Conservation (phyloP, 2,888 invertebrate genomes). For the Yponomeuta sedellus region DNA sequence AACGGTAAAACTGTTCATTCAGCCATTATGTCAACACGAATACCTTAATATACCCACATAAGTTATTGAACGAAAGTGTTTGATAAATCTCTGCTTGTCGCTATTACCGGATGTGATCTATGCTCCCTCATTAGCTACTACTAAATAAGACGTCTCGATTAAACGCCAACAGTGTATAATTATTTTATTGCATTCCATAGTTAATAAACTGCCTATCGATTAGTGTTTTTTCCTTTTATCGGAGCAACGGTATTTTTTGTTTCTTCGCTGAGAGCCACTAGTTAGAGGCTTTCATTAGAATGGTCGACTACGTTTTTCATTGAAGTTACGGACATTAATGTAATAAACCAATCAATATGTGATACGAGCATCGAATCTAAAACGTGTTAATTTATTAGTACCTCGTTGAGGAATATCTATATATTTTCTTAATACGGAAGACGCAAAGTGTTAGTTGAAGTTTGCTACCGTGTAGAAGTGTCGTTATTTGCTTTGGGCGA, state of each 20-base stretch:
- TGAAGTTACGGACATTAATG: no score
- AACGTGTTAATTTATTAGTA: not conserved
- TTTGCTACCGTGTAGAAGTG: constrained; percentile 1
- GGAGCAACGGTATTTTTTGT: constrained; percentile 11
- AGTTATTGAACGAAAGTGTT: constrained; percentile 68
- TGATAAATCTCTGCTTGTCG: constrained; percentile 67
- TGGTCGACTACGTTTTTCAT: no score
- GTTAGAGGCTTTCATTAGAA: not conserved
- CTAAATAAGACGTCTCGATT: constrained; percentile 71
- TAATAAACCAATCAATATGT: no score
- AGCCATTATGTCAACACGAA: constrained; percentile 69
- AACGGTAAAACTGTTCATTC: constrained; percentile 55
- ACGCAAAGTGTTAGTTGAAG: not conserved
- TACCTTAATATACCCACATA: constrained; percentile 62
- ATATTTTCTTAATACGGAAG: not conserved
- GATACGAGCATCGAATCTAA: no score
- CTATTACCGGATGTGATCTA: constrained; percentile 71
- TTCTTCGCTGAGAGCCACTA: not conserved
- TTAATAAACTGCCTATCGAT: constrained; percentile 54
- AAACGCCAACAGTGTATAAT: constrained; percentile 53
- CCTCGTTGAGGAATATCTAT: not conserved
- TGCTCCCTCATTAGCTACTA: constrained; percentile 65
- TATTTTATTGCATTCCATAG: constrained; percentile 68
- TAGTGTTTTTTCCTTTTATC: constrained; percentile 43
- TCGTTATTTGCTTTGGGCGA: constrained; percentile 31